These are phyloP conservation scores for Saturnia pavonia DNA, from an alignment of 2,888 invertebrate species.

Conservation along the genomic window DNA sequence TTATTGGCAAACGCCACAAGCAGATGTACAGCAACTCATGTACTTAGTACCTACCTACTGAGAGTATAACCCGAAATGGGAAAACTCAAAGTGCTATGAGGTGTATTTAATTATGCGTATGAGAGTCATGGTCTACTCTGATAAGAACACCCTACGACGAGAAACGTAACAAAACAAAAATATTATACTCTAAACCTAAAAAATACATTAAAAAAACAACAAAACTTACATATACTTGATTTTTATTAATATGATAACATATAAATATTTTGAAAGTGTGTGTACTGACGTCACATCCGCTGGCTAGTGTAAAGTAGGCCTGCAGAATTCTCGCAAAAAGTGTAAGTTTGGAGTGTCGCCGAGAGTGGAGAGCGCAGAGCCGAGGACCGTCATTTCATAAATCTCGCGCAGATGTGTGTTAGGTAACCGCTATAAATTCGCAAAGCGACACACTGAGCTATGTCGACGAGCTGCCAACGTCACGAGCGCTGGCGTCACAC, in stretches of 20 bases:
- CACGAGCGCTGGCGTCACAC: not conserved
- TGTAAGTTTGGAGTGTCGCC: slow-evolving; percentile 46
- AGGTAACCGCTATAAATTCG: slow-evolving; percentile 59
- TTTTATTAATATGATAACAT: not conserved
- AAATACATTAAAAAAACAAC: too few relatives aligned
- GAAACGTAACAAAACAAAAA: too few relatives aligned
- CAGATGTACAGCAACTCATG: too few relatives aligned
- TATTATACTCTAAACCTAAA: too few relatives aligned
- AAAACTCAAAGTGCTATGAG: too few relatives aligned
- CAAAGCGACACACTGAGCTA: slow-evolving; percentile 40
- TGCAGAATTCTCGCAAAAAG: slow-evolving; percentile 35
- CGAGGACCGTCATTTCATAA: slow-evolving; percentile 51
- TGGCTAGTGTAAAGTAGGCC: slow-evolving; percentile 14
- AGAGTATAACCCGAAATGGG: too few relatives aligned
- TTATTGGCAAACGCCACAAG: too few relatives aligned
- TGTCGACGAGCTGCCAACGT: not conserved
- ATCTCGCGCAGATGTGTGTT: slow-evolving; percentile 60
- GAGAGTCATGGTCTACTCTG: too few relatives aligned
- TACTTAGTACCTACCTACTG: too few relatives aligned
- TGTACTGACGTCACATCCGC: slow-evolving; percentile 9
- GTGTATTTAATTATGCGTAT: too few relatives aligned
- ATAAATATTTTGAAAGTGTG: not conserved
- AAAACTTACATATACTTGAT: too few relatives aligned
- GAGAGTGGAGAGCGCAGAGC: slow-evolving; percentile 3
- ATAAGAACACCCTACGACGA: too few relatives aligned